Evolutionary conservation across 1,140 invertebrate genomes (phyloP).

Genomic region (Heliconius melpomene): DNA sequence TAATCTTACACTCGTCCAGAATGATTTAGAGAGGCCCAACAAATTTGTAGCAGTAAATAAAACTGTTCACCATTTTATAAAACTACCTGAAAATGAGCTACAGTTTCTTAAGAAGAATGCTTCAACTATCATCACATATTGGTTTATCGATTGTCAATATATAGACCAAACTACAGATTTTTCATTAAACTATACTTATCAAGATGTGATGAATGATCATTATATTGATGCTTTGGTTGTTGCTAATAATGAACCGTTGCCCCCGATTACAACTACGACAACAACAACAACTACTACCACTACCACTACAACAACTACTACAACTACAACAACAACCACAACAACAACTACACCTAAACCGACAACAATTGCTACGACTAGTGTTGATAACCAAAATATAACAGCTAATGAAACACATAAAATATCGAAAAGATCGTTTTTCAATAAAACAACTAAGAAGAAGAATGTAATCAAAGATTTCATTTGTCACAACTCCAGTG

Average conservation of each 20-base stretch:
- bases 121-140: slow-evolving; percentile 85
- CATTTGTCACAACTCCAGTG: slow-evolving; percentile 83
- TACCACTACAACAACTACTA: slow-evolving; percentile 78
- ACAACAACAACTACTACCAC: slow-evolving; percentile 82
- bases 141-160: slow-evolving; percentile 90
- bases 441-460: slow-evolving; percentile 47
- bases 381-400: slow-evolving; percentile 39
- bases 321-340: slow-evolving; percentile 60
- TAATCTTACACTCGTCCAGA: slow-evolving; percentile 83
- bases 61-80: slow-evolving; percentile 82
- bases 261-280: slow-evolving; percentile 82
- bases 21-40: slow-evolving; percentile 79
- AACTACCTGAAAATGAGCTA: slow-evolving; percentile 82
- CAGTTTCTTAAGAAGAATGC: slow-evolving; percentile 83
- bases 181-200: slow-evolving; percentile 84
- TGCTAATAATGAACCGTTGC: slow-evolving; percentile 84
- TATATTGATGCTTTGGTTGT: slow-evolving; percentile 86
- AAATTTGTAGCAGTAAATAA: slow-evolving; percentile 84
- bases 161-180: slow-evolving; percentile 84
- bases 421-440: slow-evolving; percentile 46
- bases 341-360: slow-evolving; percentile 54
- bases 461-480: slow-evolving; percentile 65
- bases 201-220: slow-evolving; percentile 82
- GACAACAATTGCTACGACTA: slow-evolving; percentile 50
- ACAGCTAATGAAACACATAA: slow-evolving; percentile 50